A percentile compares a stretch with the other conserved stretches of the same genome.
phyloP scores from a whole-genome alignment of 2,888 invertebrate genomes.

The Ferdinandea cuprea region DNA sequence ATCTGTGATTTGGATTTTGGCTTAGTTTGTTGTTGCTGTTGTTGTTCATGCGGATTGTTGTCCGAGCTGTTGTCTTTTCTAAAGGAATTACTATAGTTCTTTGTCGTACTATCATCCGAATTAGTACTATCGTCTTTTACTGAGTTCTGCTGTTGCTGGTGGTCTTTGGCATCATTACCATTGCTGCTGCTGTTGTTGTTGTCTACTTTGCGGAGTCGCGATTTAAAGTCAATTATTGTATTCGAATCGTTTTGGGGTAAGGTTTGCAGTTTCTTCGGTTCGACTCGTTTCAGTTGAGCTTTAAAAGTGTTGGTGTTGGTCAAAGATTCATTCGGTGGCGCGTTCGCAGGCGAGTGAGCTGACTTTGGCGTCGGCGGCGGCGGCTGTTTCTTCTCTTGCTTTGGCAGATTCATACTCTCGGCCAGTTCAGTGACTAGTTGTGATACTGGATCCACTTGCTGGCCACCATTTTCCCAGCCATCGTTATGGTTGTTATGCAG shows the following conservation, averaged over 20 bases:
- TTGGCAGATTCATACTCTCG: conserved; percentile 89
- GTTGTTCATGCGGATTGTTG: conserved; percentile 68
- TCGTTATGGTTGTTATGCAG: conserved; percentile 82
- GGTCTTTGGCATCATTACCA: conserved; percentile 76
- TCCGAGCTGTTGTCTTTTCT: conserved; percentile 70
- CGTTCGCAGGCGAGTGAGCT: conserved; percentile 72
- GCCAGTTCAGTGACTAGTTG: conserved; percentile 93
- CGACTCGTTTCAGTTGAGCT: conserved; percentile 90
- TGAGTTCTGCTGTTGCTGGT: conserved; percentile 73
- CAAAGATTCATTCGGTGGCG: conserved; percentile 70
- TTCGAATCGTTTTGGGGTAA: conserved; percentile 85
- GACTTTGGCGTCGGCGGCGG: conserved; percentile 45
- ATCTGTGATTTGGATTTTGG: conserved; percentile 74
- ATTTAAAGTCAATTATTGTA: conserved; percentile 92
- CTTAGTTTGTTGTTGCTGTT: conserved; percentile 63
- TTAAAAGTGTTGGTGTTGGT: conserved; percentile 84
- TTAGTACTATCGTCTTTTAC: conserved; percentile 76
- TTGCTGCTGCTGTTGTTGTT: conserved; percentile 78
- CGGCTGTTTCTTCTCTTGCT: conserved; percentile 79
- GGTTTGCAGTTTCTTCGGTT: conserved; percentile 85
- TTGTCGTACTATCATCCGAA: conserved; percentile 71
- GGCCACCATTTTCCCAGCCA: conserved; percentile 76
- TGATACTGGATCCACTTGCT: conserved; percentile 88
- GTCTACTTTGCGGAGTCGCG: conserved; percentile 92
- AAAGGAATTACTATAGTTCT: conserved; percentile 72